Base-by-base conservation (phyloP, 2,113 vertebrate genomes). In the Malurus cyaneus region DNA sequence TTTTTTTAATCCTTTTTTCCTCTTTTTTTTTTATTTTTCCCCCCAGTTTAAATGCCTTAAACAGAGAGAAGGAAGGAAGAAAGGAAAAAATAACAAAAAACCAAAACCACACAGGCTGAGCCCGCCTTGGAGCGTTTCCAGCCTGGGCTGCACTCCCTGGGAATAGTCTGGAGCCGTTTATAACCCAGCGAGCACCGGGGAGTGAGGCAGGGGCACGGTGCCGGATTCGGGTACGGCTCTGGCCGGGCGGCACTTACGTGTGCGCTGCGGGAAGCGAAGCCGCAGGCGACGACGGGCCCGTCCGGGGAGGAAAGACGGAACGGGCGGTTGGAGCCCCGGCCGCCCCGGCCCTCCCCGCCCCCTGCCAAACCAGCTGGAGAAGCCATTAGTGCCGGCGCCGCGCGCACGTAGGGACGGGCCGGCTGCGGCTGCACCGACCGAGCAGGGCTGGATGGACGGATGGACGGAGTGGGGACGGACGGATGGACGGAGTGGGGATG, bases 341-440 rank as follows among this genome's bases (percentile, higher is more conserved):
- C 80, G 19, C 91, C 92, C 91, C 72, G 89, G 95, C 92, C 91
- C 95, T 96, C 96, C 97, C 97, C 96, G 95, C 96, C 97, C 97
- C 96, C 97, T 65, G 94, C 93, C 86, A 93, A 91, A 44, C 26
- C 97, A 95, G 96, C 97, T 67, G 97, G 62, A 50, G 97, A 47
- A 97, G 97, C 97, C 97, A 97, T 97, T 95, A 80, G 96, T 56
- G 94, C 92, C 94, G 14, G 93, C 80, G 95, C 94, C 24, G 92
- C 88, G 14, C 41, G 97, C 97, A 97, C 97, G 97, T 97, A 97
- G 83, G 94, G 94, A 81, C 8, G 14, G 79, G 28, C 42, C 78
- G 52, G n/a, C 34, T 11, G 49, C 47, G 36, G 49, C 50, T 2
- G 26, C 49, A 28, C 0, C 11, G 28, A 31, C 3, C 7, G 42